phyloP scores from a whole-genome alignment of 35 echinoderm and acorn worm species.

The Eucidaris tribuloides region DNA sequence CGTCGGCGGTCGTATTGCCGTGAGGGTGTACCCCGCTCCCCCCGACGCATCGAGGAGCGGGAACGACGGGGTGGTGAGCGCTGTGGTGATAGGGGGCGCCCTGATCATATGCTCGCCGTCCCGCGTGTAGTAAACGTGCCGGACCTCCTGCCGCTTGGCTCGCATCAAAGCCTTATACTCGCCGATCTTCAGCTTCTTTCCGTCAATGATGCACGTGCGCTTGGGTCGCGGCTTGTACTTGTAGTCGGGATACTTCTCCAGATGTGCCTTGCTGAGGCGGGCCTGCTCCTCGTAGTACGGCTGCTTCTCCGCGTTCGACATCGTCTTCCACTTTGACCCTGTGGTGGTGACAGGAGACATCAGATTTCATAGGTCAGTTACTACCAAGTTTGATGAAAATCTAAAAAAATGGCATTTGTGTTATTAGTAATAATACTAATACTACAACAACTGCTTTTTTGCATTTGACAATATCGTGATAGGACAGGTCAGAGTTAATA shows the following conservation, averaged over 20 bases:
- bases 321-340: slow-evolving; percentile 99
- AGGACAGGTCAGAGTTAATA: no score
- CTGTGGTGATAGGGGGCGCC: slow-evolving; percentile 37
- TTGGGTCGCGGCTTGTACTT: slow-evolving; percentile 98
- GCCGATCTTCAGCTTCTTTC: slow-evolving; percentile 94
- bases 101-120: slow-evolving; percentile 74
- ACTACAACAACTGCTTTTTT: no score
- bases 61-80: slow-evolving; percentile 16
- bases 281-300: slow-evolving; percentile 99
- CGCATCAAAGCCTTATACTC: slow-evolving; percentile 98
- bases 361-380: no score
- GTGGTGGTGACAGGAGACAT: no score
- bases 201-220: slow-evolving; percentile 96
- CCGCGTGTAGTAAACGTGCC: slow-evolving; percentile 92
- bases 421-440: no score
- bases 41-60: not conserved
- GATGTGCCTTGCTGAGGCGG: slow-evolving; percentile 89
- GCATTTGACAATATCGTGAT: no score
- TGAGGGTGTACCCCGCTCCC: no score
- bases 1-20: no score
- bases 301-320: slow-evolving; percentile 96
- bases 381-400: no score
- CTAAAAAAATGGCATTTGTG: no score
- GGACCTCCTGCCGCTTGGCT: slow-evolving; percentile 88
- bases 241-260: slow-evolving; percentile 98